These are phyloP conservation scores for Climacteris rufus DNA, from an alignment of 2,113 vertebrate species.

Conservation along the genomic window DNA sequence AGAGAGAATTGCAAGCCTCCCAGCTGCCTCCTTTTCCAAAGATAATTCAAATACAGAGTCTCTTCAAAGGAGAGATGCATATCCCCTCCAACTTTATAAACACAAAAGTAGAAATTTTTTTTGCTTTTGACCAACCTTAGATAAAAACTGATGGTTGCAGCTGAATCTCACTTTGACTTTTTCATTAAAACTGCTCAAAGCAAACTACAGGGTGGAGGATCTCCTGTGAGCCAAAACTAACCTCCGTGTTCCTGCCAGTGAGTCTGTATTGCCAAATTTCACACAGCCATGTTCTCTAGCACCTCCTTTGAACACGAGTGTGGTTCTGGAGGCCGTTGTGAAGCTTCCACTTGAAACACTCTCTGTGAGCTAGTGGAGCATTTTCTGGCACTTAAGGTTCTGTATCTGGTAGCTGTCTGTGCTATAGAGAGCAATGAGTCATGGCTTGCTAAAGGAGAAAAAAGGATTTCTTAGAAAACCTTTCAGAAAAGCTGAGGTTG, in stretches of 20 bases:
- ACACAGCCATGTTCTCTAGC: constrained; percentile 33
- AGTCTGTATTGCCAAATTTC: constrained; percentile 36
- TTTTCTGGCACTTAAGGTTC: constrained; percentile 37
- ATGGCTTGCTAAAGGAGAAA: not conserved
- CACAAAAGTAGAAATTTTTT: not conserved
- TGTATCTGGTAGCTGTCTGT: constrained; percentile 50
- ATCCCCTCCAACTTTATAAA: not conserved
- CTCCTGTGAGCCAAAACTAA: constrained; percentile 52
- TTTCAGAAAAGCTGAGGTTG: not conserved
- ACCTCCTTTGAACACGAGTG: constrained; percentile 52
- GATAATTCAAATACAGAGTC: not conserved
- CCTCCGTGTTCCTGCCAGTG: constrained; percentile 28
- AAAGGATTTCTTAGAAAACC: constrained; percentile 51
- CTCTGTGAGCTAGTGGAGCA: constrained; percentile 21
- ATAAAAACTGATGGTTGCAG: not conserved
- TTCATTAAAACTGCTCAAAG: constrained; percentile 48
- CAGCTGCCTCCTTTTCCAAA: not conserved
- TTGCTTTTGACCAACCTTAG: not conserved
- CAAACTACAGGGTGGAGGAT: constrained; percentile 37
- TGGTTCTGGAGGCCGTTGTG: constrained; percentile 46
- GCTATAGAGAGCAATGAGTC: constrained; percentile 35
- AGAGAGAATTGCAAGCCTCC: not conserved
- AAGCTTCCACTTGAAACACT: constrained; percentile 45
- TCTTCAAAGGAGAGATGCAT: not conserved
- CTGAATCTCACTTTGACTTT: constrained; percentile 26